These are phyloP conservation scores for Dicroscelio sp. DNA, from an alignment of 2,888 invertebrate species.

Conservation along the genomic window DNA sequence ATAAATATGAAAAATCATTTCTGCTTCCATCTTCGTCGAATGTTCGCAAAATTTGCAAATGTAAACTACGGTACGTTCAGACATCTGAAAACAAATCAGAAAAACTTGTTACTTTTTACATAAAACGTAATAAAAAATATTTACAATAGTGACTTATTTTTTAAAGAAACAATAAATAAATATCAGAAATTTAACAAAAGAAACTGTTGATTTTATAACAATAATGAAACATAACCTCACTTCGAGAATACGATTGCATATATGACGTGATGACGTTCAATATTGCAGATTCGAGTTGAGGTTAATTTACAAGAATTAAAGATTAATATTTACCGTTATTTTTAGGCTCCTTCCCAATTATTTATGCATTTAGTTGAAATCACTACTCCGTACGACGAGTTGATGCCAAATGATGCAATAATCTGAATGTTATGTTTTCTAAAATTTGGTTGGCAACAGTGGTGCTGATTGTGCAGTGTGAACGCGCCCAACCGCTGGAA, in stretches of 20 bases:
- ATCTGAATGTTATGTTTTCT: neutral
- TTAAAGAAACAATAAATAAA: neutral
- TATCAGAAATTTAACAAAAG: neutral
- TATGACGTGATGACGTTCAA: neutral
- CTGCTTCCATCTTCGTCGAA: conserved; percentile 9
- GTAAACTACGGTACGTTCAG: neutral
- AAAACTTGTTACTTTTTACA: conserved; percentile 1
- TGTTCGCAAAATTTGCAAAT: conserved; percentile 29
- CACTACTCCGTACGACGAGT: too few species aligned
- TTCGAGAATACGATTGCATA: neutral
- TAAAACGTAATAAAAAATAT: too few species aligned
- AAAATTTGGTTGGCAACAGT: neutral
- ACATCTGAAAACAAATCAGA: neutral
- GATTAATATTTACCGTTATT: neutral
- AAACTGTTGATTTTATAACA: neutral
- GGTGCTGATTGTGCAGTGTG: too few species aligned
- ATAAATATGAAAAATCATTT: conserved; percentile 20
- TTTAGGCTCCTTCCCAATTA: neutral
- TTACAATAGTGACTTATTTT: neutral
- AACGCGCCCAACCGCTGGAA: too few species aligned
- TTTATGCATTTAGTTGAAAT: neutral
- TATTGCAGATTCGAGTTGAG: neutral
- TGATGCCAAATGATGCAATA: neutral
- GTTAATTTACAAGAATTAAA: neutral
- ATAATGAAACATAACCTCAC: conserved; percentile 5